A percentile compares a stretch with the other conserved stretches of the same genome.
phyloP scores from a whole-genome alignment of 1,140 invertebrate species.

The Paralvinella palmiformis region DNA sequence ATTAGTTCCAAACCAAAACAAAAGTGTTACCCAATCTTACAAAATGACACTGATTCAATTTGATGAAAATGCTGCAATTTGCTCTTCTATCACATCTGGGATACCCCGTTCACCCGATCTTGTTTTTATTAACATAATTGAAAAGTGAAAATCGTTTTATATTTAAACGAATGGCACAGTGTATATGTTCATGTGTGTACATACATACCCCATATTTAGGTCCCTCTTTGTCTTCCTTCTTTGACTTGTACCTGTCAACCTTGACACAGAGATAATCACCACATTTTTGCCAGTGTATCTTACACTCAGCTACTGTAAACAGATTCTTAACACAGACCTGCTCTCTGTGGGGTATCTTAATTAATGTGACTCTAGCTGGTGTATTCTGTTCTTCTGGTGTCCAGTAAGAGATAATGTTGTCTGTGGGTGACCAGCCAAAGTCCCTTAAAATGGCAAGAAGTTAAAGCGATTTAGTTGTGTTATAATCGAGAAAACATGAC shows the following conservation, averaged over 20 bases:
- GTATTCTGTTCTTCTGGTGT: conserved; percentile 80
- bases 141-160: too few species aligned
- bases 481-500: background rate
- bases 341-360: conserved; percentile 63
- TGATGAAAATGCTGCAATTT: too few species aligned
- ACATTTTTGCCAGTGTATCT: conserved; percentile 98
- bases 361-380: conserved; percentile 54
- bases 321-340: conserved; percentile 95
- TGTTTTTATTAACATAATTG: too few species aligned
- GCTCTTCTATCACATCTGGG: too few species aligned
- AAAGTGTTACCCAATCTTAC: too few species aligned
- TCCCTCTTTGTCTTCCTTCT: conserved; percentile 70
- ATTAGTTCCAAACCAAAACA: too few species aligned
- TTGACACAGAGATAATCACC: conserved; percentile 97
- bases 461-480: background rate
- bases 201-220: conserved; percentile 77
- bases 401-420: conserved; percentile 96
- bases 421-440: conserved; percentile 96
- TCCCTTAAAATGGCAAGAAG: conserved; percentile 56
- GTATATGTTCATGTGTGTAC: too few species aligned
- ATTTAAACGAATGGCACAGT: too few species aligned
- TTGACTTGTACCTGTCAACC: conserved; percentile 93
- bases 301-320: conserved; percentile 95
- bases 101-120: too few species aligned
- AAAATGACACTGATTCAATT: too few species aligned